Evolutionary conservation across 2,797 vertebrate species (phyloP), one percentile per base, ranked within the genome.

Genomic region (Saxicola maurus): DNA sequence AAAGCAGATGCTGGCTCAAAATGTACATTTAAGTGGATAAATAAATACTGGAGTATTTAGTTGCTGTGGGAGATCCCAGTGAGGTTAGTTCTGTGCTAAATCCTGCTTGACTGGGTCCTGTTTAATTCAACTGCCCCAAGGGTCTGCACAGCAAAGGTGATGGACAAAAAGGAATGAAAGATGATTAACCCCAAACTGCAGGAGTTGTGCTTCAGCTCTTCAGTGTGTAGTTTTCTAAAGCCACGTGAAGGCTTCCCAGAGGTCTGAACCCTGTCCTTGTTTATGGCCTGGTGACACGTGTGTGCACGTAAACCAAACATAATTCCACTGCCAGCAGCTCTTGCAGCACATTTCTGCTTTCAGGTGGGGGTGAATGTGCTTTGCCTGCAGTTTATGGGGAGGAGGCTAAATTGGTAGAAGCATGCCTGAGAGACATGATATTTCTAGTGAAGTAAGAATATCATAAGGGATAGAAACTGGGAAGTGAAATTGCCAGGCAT

Each of bases 1-100:
- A 33, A 23, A 89, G 72, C 48, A 90, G 91, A 42, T 74, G 88
- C 82, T 80, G 64, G 65, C 90, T 84, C 24, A n/a, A 55, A 82
- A 67, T 1, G 9, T 35, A 30, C 16, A 1, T 4, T 5, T 73
- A 83, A 75, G 77, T 79, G 85, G 76, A 49, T 89, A 90, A 93
- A 89, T 91, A 40, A 83, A 87, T 89, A 16, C 23, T 45, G 76
- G n/a, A 27, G 43, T 83, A 6, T 35, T 51, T 37, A 43, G 42
- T 19, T 93, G 76, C 84, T 76, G 60, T 11, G 52, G 59, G 80
- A 89, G 79, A 57, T 87, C 60, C 55, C 28, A 1, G 46, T 9
- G 73, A 77, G 72, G n/a, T 66, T 74, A 6, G 49, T 18, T 61
- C 12, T 45, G 1, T 38, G 72, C 68, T 76, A 38, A 76, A 87